Evolutionary conservation across 1,140 invertebrate genomes (phyloP).

Genomic region (Drosophila suzukii): DNA sequence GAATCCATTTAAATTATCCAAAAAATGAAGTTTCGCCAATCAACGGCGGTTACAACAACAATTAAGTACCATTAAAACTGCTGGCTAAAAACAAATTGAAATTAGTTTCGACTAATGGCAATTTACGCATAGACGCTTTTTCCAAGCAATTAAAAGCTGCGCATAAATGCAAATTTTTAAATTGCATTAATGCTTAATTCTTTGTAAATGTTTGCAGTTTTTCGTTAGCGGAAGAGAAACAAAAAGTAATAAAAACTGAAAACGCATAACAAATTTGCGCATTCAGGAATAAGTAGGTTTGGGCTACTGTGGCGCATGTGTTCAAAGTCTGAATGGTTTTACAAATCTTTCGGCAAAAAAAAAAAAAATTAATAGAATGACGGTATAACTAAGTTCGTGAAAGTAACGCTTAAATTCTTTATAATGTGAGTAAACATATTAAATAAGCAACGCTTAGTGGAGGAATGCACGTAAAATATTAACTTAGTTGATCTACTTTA

Average conservation of each 20-base stretch:
- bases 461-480: too few relatives aligned
- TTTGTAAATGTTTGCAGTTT: conserved; percentile 58
- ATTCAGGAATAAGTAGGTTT: conserved; percentile 5
- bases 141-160: conserved; percentile 63
- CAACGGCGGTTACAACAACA: conserved; percentile 5
- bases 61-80: conserved; percentile 35
- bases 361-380: not conserved
- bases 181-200: conserved; percentile 78
- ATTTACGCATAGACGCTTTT: conserved; percentile 56
- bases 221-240: conserved; percentile 42
- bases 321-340: conserved; percentile 3
- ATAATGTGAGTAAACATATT: not conserved
- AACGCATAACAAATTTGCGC: conserved; percentile 1
- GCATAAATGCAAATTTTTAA: conserved; percentile 54
- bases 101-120: conserved; percentile 34
- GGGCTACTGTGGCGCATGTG: not conserved
- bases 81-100: conserved; percentile 25
- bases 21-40: conserved; percentile 2
- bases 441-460: too few relatives aligned
- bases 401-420: not conserved
- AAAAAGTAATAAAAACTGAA: conserved; percentile 38
- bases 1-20: conserved; percentile 1
- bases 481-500: too few relatives aligned
- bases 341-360: not conserved
- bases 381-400: too few relatives aligned